Conservation (phyloP, 2,888 invertebrate species). For the Limnephilus lunatus region DNA sequence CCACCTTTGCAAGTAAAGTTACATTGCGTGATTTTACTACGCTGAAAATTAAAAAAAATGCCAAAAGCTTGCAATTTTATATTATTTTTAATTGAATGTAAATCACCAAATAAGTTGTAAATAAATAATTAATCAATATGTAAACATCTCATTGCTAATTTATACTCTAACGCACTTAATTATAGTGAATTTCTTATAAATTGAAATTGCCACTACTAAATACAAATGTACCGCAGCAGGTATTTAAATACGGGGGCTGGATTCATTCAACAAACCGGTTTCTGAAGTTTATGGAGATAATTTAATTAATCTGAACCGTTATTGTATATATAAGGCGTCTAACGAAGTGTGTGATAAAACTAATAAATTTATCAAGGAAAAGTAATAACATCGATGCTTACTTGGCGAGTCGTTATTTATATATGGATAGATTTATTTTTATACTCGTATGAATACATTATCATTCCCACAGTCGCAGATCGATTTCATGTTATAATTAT, state of each 20-base stretch:
- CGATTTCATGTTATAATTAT: not conserved
- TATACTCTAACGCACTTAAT: conserved; percentile 24
- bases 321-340: conserved; percentile 59
- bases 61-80: not conserved
- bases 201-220: conserved; percentile 29
- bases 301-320: conserved; percentile 63
- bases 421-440: not conserved
- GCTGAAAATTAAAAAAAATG: not conserved
- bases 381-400: not conserved
- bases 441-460: not conserved
- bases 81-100: not conserved
- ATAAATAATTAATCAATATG: conserved; percentile 4
- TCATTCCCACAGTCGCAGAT: not conserved
- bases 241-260: conserved; percentile 48
- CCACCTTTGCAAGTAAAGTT: too few species aligned
- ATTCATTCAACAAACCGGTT: conserved; percentile 58
- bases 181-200: conserved; percentile 33
- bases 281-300: conserved; percentile 26
- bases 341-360: conserved; percentile 55
- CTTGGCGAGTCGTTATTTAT: not conserved
- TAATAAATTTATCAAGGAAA: conserved; percentile 55
- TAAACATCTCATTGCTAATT: conserved; percentile 19
- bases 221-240: conserved; percentile 24
- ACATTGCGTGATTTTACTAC: not conserved
- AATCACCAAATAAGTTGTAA: not conserved